Evolutionary conservation across 2,113 vertebrate species (phyloP), one percentile per base, ranked within the genome.

Genomic region (Hiodon alosoides): DNA sequence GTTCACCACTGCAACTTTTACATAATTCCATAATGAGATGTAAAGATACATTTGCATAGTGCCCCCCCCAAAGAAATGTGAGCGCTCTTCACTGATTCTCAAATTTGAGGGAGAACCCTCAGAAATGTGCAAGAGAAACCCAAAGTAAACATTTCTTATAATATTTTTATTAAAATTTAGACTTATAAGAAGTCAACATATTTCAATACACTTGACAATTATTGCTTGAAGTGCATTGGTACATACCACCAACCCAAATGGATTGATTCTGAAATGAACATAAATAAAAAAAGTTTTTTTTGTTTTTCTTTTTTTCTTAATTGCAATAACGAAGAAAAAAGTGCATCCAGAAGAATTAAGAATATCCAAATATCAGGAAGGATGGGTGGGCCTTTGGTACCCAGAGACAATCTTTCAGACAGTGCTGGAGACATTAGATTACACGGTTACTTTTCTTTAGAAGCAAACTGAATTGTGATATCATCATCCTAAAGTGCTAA

Each of bases 181-280:
- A 99, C 96, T 99, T 98, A 90, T 95, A 96, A 95, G 93, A 98
- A 98, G 97, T 98, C 96, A 94, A 91, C 92, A 91, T 96, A 94
- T 92, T 91, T 90, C 90, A 92, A 95, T 84, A 90, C 95, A 91
- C 96, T 90, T 86, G 67, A 82, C 80, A 86, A 87, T 85, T 88
- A 78, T 81, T 61, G 84, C 7, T 86, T 83, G 83, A 90, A 92
- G 31, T 91, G 89, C 85, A 92, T 93, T 92, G 89, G 90, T 92
- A 93, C 83, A 93, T 87, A 92, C 86, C 92, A 94, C 91, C 96
- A 98, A 98, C 94, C 97, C 95, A 92, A 31, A 93, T 73, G 94
- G 96, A 98, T 96, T 96, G 95, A 96, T 93, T 86, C 79, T 82
- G 84, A 87, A 92, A 93, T 86, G 67, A 95, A 93, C 91, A 97